phyloP scores from a whole-genome alignment of 2,797 vertebrate species.

The Lepus townsendii region DNA sequence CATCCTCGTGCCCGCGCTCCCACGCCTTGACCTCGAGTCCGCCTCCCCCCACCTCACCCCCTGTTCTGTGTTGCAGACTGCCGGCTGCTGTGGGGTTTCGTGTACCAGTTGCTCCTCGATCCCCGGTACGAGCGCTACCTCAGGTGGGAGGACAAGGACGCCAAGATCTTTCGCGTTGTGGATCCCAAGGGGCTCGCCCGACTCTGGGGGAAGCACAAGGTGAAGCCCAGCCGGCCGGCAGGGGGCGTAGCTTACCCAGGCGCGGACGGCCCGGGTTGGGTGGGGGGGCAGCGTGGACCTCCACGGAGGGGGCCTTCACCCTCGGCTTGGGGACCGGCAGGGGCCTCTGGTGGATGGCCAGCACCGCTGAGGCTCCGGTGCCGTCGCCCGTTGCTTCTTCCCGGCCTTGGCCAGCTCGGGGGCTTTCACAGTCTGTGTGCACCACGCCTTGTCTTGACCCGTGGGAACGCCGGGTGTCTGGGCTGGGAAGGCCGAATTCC shows the following conservation, averaged over 20 bases:
- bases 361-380: neutral
- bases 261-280: neutral
- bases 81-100: conserved; percentile 95
- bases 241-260: neutral
- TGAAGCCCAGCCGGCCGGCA: conserved; percentile 70
- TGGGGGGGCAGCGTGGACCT: neutral
- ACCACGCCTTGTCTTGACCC: neutral
- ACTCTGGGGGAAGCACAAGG: conserved; percentile 98
- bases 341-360: neutral
- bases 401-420: too few species aligned
- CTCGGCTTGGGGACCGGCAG: too few species aligned
- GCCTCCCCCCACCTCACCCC: neutral
- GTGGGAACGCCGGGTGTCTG: too few species aligned
- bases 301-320: neutral
- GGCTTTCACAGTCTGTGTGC: too few species aligned
- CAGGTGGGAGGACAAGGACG: conserved; percentile 93
- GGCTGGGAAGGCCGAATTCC: too few species aligned
- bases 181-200: conserved; percentile 94
- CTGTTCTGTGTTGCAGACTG: conserved; percentile 90
- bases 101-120: conserved; percentile 94
- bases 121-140: conserved; percentile 93
- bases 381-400: too few species aligned
- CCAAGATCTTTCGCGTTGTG: conserved; percentile 93
- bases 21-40: neutral
- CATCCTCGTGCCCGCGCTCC: neutral